These are phyloP conservation scores for Phalloptychus januarius DNA, from an alignment of 2,797 vertebrate species.

Conservation along the genomic window DNA sequence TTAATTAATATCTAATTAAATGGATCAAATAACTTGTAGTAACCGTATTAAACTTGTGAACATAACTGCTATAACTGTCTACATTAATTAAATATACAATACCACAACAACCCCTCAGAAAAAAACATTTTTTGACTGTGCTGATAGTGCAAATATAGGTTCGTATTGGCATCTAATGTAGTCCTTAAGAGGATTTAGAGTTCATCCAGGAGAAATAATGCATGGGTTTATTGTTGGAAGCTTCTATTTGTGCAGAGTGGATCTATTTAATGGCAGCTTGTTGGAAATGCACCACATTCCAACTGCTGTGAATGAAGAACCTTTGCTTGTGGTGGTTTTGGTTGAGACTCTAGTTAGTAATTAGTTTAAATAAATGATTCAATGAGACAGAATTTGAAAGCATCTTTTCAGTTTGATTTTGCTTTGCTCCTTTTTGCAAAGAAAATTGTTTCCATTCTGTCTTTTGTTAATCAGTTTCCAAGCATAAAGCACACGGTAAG, in stretches of 20 bases:
- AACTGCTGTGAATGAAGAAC: neutral
- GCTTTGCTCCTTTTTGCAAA: neutral
- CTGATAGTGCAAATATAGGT: conserved; percentile 33
- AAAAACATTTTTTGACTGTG: conserved; percentile 20
- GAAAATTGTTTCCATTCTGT: neutral
- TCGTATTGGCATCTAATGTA: conserved; percentile 34
- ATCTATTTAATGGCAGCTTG: neutral
- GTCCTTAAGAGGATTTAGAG: conserved; percentile 27
- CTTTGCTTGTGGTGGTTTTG: neutral
- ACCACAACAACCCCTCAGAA: conserved; percentile 31
- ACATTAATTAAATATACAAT: neutral
- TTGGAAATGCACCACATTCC: neutral
- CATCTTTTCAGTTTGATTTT: neutral
- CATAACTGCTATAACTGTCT: neutral
- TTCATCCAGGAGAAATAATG: conserved; percentile 20
- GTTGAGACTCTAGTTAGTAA: neutral
- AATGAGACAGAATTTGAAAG: neutral
- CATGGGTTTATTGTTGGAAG: conserved; percentile 19
- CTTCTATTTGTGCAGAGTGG: conserved; percentile 12
- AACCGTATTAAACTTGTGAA: neutral
- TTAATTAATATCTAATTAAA: neutral
- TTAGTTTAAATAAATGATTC: neutral
- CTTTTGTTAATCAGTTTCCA: neutral
- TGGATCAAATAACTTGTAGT: neutral
- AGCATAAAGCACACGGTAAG: neutral